Percentiles rank a stretch among this genome's conserved stretches.
Conservation (phyloP, 2,797 vertebrate genomes). For the Meriones psammophilus region DNA sequence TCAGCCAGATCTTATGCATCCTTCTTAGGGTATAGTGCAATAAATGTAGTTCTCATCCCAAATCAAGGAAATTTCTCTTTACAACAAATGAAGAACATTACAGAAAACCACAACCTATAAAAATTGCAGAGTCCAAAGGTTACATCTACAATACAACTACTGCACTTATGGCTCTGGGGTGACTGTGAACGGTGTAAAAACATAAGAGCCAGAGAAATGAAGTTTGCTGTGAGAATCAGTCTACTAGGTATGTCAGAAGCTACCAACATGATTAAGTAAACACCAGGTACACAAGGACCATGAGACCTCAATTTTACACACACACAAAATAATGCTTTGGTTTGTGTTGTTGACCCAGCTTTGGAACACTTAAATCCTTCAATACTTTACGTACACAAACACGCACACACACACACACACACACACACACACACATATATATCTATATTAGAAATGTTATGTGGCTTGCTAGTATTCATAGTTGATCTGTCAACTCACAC, state of each 20-base stretch:
- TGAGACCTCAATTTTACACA: not conserved
- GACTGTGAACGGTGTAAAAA: not conserved
- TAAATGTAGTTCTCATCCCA: not conserved
- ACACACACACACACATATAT: too few species aligned
- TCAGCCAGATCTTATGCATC: not conserved
- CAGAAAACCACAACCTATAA: not conserved
- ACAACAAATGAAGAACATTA: not conserved
- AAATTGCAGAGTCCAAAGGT: not conserved
- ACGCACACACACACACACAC: too few species aligned
- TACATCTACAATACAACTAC: not conserved
- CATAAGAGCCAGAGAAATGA: not conserved
- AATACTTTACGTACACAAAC: slow-evolving; percentile 35
- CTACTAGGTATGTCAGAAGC: not conserved
- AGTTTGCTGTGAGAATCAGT: not conserved
- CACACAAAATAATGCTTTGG: not conserved
- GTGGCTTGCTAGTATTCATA: not conserved
- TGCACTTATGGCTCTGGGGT: not conserved
- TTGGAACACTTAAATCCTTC: slow-evolving; percentile 49
- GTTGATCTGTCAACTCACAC: slow-evolving; percentile 48
- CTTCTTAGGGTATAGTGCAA: not conserved
- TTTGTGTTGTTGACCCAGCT: slow-evolving; percentile 3
- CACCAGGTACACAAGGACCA: not conserved
- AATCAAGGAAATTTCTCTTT: not conserved
- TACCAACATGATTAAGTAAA: not conserved
- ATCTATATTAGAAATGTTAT: not conserved